Evolutionary conservation across 2,797 vertebrate genomes (phyloP), one percentile per base, ranked within the genome.

Genomic region (Enteromius afrohamiltoni): DNA sequence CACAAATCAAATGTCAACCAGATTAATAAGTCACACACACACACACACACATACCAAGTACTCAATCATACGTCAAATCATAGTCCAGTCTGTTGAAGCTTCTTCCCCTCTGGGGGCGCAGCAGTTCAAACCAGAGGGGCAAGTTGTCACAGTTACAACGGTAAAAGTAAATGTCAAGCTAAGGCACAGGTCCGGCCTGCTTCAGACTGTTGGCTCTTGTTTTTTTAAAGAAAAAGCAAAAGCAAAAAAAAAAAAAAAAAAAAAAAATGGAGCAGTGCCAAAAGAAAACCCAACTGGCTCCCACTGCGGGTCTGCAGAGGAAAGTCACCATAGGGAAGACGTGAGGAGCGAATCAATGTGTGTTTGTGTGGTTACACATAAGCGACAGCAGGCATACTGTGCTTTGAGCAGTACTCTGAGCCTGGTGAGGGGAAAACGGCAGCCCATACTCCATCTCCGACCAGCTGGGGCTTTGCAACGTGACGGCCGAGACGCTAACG

Each of bases 1-100:
- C 90, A 94, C 92, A 94, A 68, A 93, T 93, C 92, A 93, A 94
- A 92, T 88, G 91, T 93, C 93, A 92, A 92, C 88, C 91, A 91
- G 89, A 89, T 91, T 91, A 91, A 71, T 73, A 73, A 88, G 88
- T 60, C 85, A 77, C 68, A 85, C 60, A 62, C 26, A 64, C 85
- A 77, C 68, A 85, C 60, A 62, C 26, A 64, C 67, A 75, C 77
- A 83, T 85, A 85, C 83, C 60, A 77, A 68, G 68, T 65, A 64
- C 85, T 85, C 81, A 34, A 67, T 88, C 86, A 88, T 88, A 83
- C 85, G 90, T 88, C 90, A 90, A 88, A 88, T 89, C 89, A 90
- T 79, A 90, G 88, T 90, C 76, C 53, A 88, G 88, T 90, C 89
- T 89, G 88, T 77, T 86, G 87, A 78, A 89, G 74, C 45, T 84